Evolutionary conservation across 2,797 vertebrate species (phyloP).

Genomic region (Molossus alvarezi): DNA sequence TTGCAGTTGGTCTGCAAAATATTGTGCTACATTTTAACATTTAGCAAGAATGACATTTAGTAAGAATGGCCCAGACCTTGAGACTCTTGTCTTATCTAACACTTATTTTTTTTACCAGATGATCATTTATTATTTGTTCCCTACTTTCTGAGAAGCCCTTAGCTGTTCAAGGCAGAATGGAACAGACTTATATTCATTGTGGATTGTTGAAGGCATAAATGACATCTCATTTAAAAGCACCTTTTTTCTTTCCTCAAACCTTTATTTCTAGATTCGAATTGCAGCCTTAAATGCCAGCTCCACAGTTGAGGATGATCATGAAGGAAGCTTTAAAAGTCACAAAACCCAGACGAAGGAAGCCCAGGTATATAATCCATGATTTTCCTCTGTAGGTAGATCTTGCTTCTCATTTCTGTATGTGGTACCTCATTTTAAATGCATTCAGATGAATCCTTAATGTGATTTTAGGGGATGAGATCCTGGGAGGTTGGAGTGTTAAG

Average conservation of each 20-base stretch:
- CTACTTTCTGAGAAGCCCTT: not conserved
- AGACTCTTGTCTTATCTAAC: not conserved
- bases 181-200: not conserved
- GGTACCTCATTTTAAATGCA: not conserved
- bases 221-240: not conserved
- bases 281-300: slow-evolving; percentile 97
- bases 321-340: slow-evolving; percentile 95
- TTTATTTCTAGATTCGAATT: slow-evolving; percentile 94
- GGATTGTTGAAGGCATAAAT: not conserved
- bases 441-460: not conserved
- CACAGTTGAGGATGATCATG: slow-evolving; percentile 95
- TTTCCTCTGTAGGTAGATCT: not conserved
- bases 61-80: not conserved
- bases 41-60: not conserved
- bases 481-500: not conserved
- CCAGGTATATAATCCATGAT: slow-evolving; percentile 90
- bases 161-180: not conserved
- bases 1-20: not conserved
- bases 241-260: not conserved
- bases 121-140: not conserved
- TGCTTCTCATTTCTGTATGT: not conserved
- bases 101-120: not conserved
- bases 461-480: not conserved
- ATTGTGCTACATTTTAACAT: not conserved
- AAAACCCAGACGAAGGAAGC: slow-evolving; percentile 99